Conservation (phyloP, 2,888 invertebrate species). For the Polietes domitor region DNA sequence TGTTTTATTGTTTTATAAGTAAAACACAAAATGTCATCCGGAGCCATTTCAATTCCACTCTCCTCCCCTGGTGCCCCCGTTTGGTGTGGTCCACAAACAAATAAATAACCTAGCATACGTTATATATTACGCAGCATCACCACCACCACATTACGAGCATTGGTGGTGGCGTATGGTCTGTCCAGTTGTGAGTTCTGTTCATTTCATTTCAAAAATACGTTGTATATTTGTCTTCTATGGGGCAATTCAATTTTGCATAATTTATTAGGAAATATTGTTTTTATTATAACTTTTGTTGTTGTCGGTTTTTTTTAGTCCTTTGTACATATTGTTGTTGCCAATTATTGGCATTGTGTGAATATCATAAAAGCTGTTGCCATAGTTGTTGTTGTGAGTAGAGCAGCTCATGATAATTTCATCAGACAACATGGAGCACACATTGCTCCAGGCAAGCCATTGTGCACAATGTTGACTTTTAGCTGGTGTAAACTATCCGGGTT, state of each 20-base stretch:
- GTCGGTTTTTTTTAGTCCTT: not conserved
- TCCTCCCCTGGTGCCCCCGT: not conserved
- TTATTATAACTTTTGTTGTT: not conserved
- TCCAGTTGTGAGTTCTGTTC: not conserved
- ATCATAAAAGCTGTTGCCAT: not conserved
- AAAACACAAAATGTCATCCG: slow-evolving; percentile 27
- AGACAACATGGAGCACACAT: no score
- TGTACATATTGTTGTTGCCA: no score
- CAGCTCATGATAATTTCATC: no score
- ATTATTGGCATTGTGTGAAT: not conserved
- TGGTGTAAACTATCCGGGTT: no score
- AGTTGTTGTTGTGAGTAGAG: not conserved
- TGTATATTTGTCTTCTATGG: slow-evolving; percentile 35
- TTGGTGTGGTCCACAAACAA: slow-evolving; percentile 20
- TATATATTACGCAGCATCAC: not conserved
- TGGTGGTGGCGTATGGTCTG: not conserved
- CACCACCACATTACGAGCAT: not conserved
- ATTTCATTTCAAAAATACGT: slow-evolving; percentile 35
- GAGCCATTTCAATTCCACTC: not conserved
- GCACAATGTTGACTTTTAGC: no score
- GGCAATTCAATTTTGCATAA: slow-evolving; percentile 59
- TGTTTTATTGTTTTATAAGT: slow-evolving; percentile 63
- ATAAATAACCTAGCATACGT: slow-evolving; percentile 38
- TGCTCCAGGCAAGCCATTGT: no score
- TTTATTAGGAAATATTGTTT: slow-evolving; percentile 51